Evolutionary conservation across 2,888 invertebrate species (phyloP), one percentile per base, ranked within the genome.

Genomic region (Glyphotaelius pellucidus): DNA sequence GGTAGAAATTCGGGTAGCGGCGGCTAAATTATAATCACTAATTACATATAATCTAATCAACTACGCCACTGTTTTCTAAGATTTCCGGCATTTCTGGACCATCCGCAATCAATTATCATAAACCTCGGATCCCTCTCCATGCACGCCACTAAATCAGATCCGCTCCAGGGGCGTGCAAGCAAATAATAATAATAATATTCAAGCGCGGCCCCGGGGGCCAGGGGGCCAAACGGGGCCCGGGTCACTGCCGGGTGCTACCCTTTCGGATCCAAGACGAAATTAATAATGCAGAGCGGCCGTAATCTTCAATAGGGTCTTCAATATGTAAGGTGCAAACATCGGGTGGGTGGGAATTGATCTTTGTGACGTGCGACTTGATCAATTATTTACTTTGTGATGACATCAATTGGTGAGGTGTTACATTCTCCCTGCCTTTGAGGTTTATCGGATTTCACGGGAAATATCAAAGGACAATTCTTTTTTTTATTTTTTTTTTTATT

Each of bases 31-130:
- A 32, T 32, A 3, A 42, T 42, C 12, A 12, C 11, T 42, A 42
- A 42, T 11, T 42, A 14, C 38, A 38, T 38, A 9, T 12, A 67
- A 67, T 25, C n/a, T 25, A 67, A 67, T 47, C 87, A 32, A 15
- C 67, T 81, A 81, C 90, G 80, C 90, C 90, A 79, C 86, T 90
- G 90, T 2, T 19, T 15, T 30, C 31, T 15, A 90, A 80, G 90
- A 87, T 90, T 91, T 92, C 88, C 80, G 89, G 89, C 91, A 91
- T 91, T 88, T 91, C 80, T 90, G 89, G 92, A 92, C 91, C 91
- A 92, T 92, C 93, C 93, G 93, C 93, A 93, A 93, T 93, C 93
- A 93, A 93, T 93, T 93, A 93, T 92, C 93, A 93, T 90, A 90
- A 92, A 93, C 89, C 93, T 89, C 91, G 89, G 91, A 88, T 52